Conservation (phyloP, 2,888 invertebrate species). For the Oxyteleia sp. region DNA sequence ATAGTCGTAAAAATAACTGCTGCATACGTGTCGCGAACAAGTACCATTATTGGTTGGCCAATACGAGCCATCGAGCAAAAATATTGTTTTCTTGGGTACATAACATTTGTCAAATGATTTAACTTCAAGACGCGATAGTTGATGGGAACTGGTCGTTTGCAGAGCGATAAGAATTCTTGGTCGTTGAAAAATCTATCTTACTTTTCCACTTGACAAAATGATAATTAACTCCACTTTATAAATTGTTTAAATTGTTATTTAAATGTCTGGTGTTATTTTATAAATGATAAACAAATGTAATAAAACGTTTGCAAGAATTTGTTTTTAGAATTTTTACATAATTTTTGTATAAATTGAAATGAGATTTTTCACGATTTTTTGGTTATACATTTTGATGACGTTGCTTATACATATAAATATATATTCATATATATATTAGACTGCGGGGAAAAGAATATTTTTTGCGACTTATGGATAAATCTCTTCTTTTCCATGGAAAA, state of each 20-base stretch:
- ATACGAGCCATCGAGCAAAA: conserved; percentile 79
- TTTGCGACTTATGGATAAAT: too few relatives aligned
- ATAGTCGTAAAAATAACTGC: conserved; percentile 81
- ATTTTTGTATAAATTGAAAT: too few relatives aligned
- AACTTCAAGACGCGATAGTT: conserved; percentile 56
- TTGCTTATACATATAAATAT: too few relatives aligned
- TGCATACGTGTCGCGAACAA: conserved; percentile 82
- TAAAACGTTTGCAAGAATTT: too few relatives aligned
- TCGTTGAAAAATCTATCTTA: conserved; percentile 47
- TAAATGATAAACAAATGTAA: too few relatives aligned
- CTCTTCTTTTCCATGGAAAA: too few relatives aligned
- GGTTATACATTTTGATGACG: too few relatives aligned
- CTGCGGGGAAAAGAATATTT: too few relatives aligned
- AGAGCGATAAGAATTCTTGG: conserved; percentile 46
- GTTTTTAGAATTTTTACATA: too few relatives aligned
- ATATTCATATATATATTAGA: too few relatives aligned
- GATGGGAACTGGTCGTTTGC: conserved; percentile 53
- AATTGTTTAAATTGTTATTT: conserved; percentile 22
- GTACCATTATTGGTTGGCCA: conserved; percentile 78
- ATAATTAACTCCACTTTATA: conserved; percentile 38
- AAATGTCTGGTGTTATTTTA: neutral
- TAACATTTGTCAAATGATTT: conserved; percentile 83
- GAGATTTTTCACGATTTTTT: too few relatives aligned
- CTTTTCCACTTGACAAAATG: conserved; percentile 45
- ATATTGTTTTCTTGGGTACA: conserved; percentile 83